Base-by-base conservation (phyloP, 2,888 invertebrate species). In the Macrosiphum euphorbiae region DNA sequence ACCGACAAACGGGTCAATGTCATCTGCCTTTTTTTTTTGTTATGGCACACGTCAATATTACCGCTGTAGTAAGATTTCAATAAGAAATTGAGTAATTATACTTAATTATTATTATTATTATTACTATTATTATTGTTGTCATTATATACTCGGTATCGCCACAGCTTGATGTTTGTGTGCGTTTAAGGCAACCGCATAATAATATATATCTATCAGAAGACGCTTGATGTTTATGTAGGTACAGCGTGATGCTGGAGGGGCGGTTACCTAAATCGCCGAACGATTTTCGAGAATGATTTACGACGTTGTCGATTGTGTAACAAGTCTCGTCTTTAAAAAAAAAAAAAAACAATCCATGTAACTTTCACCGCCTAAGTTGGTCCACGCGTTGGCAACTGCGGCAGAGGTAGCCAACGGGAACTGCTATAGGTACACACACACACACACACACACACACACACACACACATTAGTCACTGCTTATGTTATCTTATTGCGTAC, bases 341-440 rank as follows among this genome's bases (percentile, higher is more conserved):
- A 91, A 95, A 55, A 88, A 41, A 86, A 92, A 93, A 88, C 85
- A 85, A 93, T 86, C 85, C 35, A 47, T 50, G 26, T 55, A 28
- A 94, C 94, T 94, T 94, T 94, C 94, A 94, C 94, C 35, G 58
- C 8, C 92, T 26, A 90, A 88, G 91, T 90, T 78, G 90, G 88
- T 90, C 92, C 84, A 88, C 88, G 84, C 61, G 90, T 47, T 86
- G 28, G 86, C 78, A 86, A 78, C 78, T 78, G 78, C 35, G 35
- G 78, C 86, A 44, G 26, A 86, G 50, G 55, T 94, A 94, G n/a
- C 89, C 47, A 94, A 94, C 92, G 88, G 87, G n/a, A 90, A 94
- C 90, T 90, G 88, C 78, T 94, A 88, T 78, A 52, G 35, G 78
- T 78, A 78, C 35, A 24, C 8, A 44, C 20, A 24, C 35, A 47